Conservation (phyloP, 1,140 invertebrate genomes). For the Macrobrachium rosenbergii region DNA sequence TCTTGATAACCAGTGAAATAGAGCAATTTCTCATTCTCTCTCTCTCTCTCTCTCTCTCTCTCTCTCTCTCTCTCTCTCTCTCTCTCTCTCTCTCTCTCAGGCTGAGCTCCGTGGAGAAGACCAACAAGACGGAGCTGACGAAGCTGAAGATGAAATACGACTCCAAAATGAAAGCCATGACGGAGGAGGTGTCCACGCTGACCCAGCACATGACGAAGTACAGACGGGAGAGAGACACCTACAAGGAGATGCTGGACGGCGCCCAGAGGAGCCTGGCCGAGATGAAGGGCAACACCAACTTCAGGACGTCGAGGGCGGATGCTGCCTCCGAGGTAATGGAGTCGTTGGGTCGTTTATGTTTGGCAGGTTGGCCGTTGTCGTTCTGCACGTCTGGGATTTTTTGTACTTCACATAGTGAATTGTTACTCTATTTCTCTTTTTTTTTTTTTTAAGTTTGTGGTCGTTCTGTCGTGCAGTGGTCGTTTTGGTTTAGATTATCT, state of each 20-base stretch:
- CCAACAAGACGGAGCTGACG: slow-evolving; percentile 85
- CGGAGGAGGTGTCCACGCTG: slow-evolving; percentile 87
- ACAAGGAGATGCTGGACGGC: slow-evolving; percentile 90
- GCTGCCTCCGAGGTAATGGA: slow-evolving; percentile 60
- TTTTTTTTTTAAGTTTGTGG: no score
- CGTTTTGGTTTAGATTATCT: no score
- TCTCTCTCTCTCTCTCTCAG: slow-evolving; percentile 38
- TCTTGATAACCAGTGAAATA: no score
- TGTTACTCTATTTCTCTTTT: no score
- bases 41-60: not conserved
- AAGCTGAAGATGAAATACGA: slow-evolving; percentile 91
- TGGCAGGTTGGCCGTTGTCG: no score
- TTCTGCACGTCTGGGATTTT: no score
- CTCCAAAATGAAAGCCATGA: slow-evolving; percentile 85
- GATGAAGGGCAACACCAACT: slow-evolving; percentile 73
- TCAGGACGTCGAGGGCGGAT: slow-evolving; percentile 60
- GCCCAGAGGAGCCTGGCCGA: slow-evolving; percentile 87
- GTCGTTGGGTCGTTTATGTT: no score
- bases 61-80: not conserved
- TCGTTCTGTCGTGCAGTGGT: no score
- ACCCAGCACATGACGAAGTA: slow-evolving; percentile 85
- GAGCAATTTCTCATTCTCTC: no score
- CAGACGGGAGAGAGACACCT: slow-evolving; percentile 89
- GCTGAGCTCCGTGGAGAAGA: slow-evolving; percentile 80
- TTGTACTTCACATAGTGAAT: no score